phyloP scores from a whole-genome alignment of 1,140 invertebrate genomes.

The Drosophila paulistorum region DNA sequence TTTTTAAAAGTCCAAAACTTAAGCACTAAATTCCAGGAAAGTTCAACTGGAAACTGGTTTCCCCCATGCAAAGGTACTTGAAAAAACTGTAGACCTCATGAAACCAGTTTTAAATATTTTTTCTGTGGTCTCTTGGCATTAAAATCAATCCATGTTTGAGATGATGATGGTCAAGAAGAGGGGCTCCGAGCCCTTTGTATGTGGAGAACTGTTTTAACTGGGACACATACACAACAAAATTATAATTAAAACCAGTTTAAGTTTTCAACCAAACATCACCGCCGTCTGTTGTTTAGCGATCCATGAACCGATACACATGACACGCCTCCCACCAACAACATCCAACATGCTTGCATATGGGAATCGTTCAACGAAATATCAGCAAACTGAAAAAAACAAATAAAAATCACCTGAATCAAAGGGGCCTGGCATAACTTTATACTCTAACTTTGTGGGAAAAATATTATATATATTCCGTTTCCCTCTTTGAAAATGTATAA shows the following conservation, averaged over 20 bases:
- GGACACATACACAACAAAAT: slow-evolving; percentile 74
- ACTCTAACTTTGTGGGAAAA: background rate
- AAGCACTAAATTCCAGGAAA: slow-evolving; percentile 66
- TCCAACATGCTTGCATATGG: slow-evolving; percentile 8
- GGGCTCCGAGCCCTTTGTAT: slow-evolving; percentile 26
- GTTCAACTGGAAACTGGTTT: slow-evolving; percentile 74
- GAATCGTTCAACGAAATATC: slow-evolving; percentile 8
- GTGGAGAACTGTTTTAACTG: slow-evolving; percentile 72
- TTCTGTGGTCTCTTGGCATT: slow-evolving; percentile 43
- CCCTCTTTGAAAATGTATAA: no score
- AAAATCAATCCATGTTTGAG: slow-evolving; percentile 63
- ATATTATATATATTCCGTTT: background rate
- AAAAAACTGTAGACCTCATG: slow-evolving; percentile 1
- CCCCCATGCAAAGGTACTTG: slow-evolving; percentile 23
- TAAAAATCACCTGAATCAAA: background rate
- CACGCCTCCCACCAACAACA: slow-evolving; percentile 7
- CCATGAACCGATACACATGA: slow-evolving; percentile 46
- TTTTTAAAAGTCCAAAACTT: slow-evolving; percentile 20
- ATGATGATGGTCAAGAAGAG: background rate
- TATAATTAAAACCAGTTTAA: slow-evolving; percentile 72
- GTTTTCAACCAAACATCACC: slow-evolving; percentile 40
- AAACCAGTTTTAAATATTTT: slow-evolving; percentile 37
- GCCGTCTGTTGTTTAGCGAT: slow-evolving; percentile 56
- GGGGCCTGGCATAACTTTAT: background rate
- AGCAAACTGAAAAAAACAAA: background rate